phyloP scores from a whole-genome alignment of 2,113 vertebrate genomes.

The Paramormyrops kingsleyae region DNA sequence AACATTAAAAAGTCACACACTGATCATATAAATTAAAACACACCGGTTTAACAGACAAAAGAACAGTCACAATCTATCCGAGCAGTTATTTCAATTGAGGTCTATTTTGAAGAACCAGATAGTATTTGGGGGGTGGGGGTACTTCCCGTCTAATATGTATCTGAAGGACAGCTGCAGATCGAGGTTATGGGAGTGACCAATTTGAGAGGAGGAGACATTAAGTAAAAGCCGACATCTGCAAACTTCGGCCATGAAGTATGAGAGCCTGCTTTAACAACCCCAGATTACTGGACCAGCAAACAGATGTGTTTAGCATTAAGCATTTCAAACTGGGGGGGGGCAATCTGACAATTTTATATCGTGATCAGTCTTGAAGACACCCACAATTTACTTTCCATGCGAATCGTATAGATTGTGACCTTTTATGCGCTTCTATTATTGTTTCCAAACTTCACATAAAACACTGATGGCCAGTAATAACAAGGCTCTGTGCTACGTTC shows the following conservation, averaged over 20 bases:
- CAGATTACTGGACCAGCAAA: neutral
- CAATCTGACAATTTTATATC: no score
- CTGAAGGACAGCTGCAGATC: neutral
- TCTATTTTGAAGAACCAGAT: neutral
- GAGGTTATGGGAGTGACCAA: slow-evolving; percentile 7
- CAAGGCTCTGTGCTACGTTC: no score
- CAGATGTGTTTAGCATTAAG: neutral
- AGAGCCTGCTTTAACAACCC: neutral
- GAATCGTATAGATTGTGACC: no score
- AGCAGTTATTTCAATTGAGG: neutral
- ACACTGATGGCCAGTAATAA: no score
- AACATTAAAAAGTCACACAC: neutral
- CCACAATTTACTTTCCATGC: no score
- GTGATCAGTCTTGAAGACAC: no score
- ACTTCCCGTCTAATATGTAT: neutral
- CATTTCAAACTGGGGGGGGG: no score
- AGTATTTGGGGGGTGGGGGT: neutral
- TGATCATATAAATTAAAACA: neutral
- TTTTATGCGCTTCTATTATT: no score
- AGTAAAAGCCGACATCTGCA: slow-evolving; percentile 14
- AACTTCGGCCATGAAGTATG: no score
- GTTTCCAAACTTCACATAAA: no score
- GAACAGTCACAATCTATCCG: neutral
- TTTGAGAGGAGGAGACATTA: slow-evolving; percentile 31
- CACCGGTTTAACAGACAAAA: neutral